Evolutionary conservation across 2,113 vertebrate genomes (phyloP), one percentile per base, ranked within the genome.

Genomic region (Rhinoptilus africanus): DNA sequence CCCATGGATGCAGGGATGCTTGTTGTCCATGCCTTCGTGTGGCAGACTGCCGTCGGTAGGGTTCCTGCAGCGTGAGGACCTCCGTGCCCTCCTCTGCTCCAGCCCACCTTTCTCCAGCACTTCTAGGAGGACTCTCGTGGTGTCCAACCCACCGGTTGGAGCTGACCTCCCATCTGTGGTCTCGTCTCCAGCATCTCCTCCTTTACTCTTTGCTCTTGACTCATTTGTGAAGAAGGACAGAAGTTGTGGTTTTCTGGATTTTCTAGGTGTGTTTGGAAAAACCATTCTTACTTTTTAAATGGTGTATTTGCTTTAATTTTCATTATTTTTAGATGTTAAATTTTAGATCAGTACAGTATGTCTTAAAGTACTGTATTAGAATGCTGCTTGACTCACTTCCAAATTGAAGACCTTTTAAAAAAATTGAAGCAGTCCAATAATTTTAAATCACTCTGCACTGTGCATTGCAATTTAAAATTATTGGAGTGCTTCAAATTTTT

Each of bases 401-500:
- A 98, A 98, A 98, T 98, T 98, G 98, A 98, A 98, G 98, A 98
- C 97, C 97, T 98, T 98, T 98, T 97, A 97, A 98, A 98, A 97
- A 98, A 98, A 98, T 97, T 98, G 97, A 98, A 98, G 97, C 97
- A 98, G 98, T 98, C 97, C 97, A 98, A 98, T 98, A 98, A 98
- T 98, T 98, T 98, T 98, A 98, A 98, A 98, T 98, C 98, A 98
- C 98, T 98, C 98, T 98, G 96, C 98, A 98, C 98, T 98, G 97
- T 98, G 98, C 98, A 97, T 98, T 98, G 98, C 98, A 98, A 98
- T 98, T 98, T 98, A 98, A 98, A 98, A 98, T 98, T 98, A 98
- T 98, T 98, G 98, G 98, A 98, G 98, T 98, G 98, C 98, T 98
- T 98, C 98, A 98, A 98, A 98, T 98, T 98, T 98, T 98, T 98